Evolutionary conservation across 2,113 vertebrate genomes (phyloP), one percentile per base, ranked within the genome.

Genomic region (Notarius quadriscutis): DNA sequence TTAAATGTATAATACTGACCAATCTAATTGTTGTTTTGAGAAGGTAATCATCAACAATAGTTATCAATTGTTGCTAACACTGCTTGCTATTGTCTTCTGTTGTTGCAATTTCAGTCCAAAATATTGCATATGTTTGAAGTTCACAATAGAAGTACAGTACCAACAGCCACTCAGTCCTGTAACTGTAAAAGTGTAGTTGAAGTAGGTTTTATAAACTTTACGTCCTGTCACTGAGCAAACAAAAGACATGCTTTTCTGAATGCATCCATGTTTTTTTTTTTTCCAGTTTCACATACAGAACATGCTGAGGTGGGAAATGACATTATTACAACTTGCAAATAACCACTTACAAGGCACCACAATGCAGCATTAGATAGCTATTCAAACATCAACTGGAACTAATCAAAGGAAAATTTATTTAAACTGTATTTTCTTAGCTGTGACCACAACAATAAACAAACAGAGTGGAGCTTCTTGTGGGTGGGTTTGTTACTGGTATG

Each of bases 361-460:
- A 75, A 75, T n/a, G 18, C 48, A 51, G 48, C 20, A 25, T 75
- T 51, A 41, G 34, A 34, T 71, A 50, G n/a, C 65, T 30, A 71
- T 20, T 30, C 25, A 81, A 86, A 65, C 34, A 74, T 65, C 27
- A 58, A 84, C 72, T 81, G 75, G 34, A 87, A 83, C 87, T 53
- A 62, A 85, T 83, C 41, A 34, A 17, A 41, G 15, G 55, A 77
- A 81, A 27, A 41, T 27, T 15, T 50, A 86, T 86, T 77, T 50
- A 48, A 89, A 86, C 58, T n/a, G 25, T n/a, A 60, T 53, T n/a
- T 12, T 14, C 34, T 48, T 34, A 62, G 63, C 81, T 81, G 84
- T 87, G 62, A 87, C 78, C 83, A 86, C 27, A 83, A 84, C 74
- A 48, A 77, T 82, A 84, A 74, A 87, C 83, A 89, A 67, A 85